A percentile compares a stretch with the other conserved stretches of the same genome.
phyloP scores from a whole-genome alignment of 2,113 vertebrate species.

The Lamprotornis superbus region DNA sequence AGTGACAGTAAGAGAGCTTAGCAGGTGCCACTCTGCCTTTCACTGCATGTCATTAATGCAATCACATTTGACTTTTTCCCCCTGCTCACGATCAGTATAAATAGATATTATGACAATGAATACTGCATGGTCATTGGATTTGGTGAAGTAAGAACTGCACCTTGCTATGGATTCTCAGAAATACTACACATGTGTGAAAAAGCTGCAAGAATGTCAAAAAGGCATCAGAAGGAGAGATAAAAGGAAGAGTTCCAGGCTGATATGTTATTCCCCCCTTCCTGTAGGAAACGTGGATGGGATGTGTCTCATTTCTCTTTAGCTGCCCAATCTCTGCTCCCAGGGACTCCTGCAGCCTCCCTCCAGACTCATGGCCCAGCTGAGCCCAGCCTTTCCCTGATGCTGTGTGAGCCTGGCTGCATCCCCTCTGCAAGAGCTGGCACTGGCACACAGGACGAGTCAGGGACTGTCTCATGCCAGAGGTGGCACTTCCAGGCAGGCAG shows the following conservation, averaged over 20 bases:
- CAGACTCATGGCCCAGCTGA: background rate
- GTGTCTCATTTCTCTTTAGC: background rate
- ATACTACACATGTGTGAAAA: background rate
- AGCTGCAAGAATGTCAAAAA: background rate
- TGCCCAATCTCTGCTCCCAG: background rate
- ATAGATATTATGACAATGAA: fast-evolving
- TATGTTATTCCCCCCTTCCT: background rate
- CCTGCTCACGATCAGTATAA: fast-evolving
- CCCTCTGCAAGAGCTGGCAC: background rate
- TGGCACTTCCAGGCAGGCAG: background rate
- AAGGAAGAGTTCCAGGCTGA: too few relatives aligned
- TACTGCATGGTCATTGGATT: fast-evolving
- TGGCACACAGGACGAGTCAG: background rate
- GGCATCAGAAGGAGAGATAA: background rate
- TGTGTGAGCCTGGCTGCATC: background rate
- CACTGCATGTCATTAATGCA: background rate
- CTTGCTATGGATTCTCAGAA: fast-evolving
- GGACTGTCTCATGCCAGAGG: background rate
- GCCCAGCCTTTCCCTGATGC: background rate
- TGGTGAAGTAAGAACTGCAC: fast-evolving
- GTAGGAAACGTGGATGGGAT: background rate
- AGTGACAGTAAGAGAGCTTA: background rate
- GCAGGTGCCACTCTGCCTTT: background rate
- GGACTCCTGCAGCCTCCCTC: background rate
- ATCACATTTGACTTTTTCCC: background rate